These are phyloP conservation scores for Gonioctena quinquepunctata DNA, from an alignment of 1,140 invertebrate genomes.

Conservation along the genomic window DNA sequence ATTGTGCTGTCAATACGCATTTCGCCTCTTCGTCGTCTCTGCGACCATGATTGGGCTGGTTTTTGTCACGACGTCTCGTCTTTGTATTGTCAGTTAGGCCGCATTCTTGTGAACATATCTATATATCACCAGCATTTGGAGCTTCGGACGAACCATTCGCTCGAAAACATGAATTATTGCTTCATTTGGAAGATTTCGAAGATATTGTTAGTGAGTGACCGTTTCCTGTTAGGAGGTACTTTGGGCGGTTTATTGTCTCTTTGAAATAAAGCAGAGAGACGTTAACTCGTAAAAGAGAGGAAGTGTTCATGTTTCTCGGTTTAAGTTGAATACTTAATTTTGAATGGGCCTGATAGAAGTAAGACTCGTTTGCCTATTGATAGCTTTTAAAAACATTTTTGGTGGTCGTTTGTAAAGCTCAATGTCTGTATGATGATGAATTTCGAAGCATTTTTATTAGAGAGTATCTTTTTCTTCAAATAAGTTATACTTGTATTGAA, in stretches of 20 bases:
- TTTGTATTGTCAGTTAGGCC: conserved; percentile 29
- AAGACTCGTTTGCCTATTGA: neutral
- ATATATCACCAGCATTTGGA: conserved; percentile 25
- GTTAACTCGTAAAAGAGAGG: neutral
- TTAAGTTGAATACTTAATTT: neutral
- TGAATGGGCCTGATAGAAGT: neutral
- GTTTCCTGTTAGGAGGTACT: conserved; percentile 9
- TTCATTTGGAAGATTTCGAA: conserved; percentile 5
- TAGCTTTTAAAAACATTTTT: too few species aligned
- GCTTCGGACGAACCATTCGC: neutral
- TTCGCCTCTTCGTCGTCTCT: conserved; percentile 17
- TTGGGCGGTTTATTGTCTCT: conserved; percentile 7
- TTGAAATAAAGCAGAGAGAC: neutral
- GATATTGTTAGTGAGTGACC: conserved; percentile 7
- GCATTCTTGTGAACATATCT: conserved; percentile 34
- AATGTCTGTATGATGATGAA: too few species aligned
- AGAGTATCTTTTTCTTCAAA: too few species aligned
- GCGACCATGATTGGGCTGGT: conserved; percentile 37
- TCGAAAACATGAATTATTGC: conserved; percentile 5
- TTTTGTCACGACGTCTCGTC: conserved; percentile 31
- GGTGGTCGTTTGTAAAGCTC: too few species aligned
- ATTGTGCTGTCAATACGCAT: conserved; percentile 39
- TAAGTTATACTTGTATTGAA: too few species aligned
- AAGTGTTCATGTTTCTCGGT: neutral
- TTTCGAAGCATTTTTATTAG: too few species aligned